Base-by-base conservation (phyloP, 1,140 invertebrate species). In the Neodiprion virginianus region DNA sequence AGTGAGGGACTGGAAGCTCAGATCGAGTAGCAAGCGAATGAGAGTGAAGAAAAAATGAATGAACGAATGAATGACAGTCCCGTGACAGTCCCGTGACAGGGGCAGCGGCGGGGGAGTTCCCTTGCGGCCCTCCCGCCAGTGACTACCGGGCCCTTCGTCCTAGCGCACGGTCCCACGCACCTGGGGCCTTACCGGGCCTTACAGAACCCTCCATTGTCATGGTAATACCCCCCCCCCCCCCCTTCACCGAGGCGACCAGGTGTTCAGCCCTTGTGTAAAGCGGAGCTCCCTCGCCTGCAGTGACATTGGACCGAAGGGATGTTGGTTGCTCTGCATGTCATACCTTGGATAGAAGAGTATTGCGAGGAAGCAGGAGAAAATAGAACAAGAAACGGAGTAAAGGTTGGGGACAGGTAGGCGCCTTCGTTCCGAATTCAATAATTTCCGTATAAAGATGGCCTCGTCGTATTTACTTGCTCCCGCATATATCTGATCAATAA, bases 101-200 rank as follows among this genome's bases (percentile, higher is more conserved):
- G 48, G 40, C 48, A 14, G 75, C 80, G 83, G 82, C 83, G 86
- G 83, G 85, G 84, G 86, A 85, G 84, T 83, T 75, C 71, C 77
- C 81, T 77, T 83, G 83, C 84, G 83, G 53, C 83, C 84, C 84
- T 86, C 79, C 73, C 11, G 53, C 53, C 53, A 74, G 70, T 76
- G 72, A 83, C 85, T 86, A 86, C 84, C 79, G 83, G 81, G 80
- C 73, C 75, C 83, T 79, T 72, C 11, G 53, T 61, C 73, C 77
- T 81, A 83, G 73, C 53, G 53, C 78, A 74, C 78, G 84, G 86
- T 87, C 84, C 86, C 86, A 87, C 85, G 85, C 84, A 86, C 83
- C 85, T 86, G 85, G 84, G 79, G 74, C 73, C 77, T 79, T 79
- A 74, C 79, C 80, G 28, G 80, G 80, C 67, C 67, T 14, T 47